Conservation (phyloP, 2,888 invertebrate genomes). For the Baccha elongata region DNA sequence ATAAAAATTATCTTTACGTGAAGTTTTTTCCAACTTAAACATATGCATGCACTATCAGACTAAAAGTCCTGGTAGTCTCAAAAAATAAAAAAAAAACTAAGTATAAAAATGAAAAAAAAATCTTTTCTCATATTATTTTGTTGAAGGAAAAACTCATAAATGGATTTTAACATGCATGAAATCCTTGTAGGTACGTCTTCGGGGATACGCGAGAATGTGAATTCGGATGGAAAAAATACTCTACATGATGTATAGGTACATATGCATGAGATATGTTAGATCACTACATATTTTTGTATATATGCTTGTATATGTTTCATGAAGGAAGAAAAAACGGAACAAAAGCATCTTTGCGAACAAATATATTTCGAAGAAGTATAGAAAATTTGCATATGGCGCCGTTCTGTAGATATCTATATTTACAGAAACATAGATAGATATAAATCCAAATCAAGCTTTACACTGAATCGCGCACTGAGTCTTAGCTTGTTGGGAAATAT, state of each 20-base stretch:
- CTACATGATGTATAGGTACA: conserved; percentile 30
- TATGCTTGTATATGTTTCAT: background rate
- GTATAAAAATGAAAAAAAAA: conserved; percentile 10
- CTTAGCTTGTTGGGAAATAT: conserved; percentile 29
- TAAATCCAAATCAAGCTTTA: conserved; percentile 59
- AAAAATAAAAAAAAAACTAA: background rate
- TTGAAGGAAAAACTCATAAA: conserved; percentile 63
- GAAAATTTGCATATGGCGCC: conserved; percentile 61
- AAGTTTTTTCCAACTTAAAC: conserved; percentile 8
- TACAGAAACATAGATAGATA: too few relatives aligned
- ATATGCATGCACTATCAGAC: background rate
- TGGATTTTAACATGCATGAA: conserved; percentile 71
- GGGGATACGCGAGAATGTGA: conserved; percentile 68
- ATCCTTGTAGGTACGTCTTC: conserved; percentile 69
- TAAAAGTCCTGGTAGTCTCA: background rate
- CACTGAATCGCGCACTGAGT: conserved; percentile 30
- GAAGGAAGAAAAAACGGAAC: background rate
- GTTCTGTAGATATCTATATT: conserved; percentile 16
- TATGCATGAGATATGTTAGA: conserved; percentile 50
- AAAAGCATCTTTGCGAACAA: conserved; percentile 57
- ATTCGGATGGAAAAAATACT: conserved; percentile 54
- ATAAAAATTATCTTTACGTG: background rate
- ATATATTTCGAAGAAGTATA: conserved; percentile 53
- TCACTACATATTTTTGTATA: background rate
- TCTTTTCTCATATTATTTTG: conserved; percentile 52